phyloP scores from a whole-genome alignment of 2,113 vertebrate genomes.

The Cryptotis parvus region DNA sequence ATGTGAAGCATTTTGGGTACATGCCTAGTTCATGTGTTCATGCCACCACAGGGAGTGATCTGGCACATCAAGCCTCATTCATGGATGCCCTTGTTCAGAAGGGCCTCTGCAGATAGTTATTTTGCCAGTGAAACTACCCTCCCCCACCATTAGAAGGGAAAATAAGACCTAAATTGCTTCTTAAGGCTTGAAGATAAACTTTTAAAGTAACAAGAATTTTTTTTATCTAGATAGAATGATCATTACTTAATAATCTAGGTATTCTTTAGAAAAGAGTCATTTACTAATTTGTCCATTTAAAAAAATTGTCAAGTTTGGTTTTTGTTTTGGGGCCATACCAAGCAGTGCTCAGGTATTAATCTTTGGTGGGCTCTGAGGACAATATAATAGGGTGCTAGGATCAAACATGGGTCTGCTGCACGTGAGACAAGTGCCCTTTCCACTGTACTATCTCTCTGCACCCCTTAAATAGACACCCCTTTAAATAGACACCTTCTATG shows the following conservation, averaged over 20 bases:
- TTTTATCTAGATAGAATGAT: neutral
- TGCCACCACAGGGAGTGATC: neutral
- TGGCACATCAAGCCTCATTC: neutral
- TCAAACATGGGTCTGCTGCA: no score
- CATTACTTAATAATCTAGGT: neutral
- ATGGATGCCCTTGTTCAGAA: no score
- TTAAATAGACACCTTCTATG: neutral
- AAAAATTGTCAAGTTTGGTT: no score
- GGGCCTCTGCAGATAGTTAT: neutral
- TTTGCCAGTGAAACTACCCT: neutral
- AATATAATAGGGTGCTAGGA: no score
- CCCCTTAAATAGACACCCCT: neutral
- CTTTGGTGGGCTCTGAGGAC: no score
- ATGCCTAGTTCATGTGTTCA: neutral
- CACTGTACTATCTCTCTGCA: no score
- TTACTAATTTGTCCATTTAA: slow-evolving; percentile 12
- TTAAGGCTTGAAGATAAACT: neutral
- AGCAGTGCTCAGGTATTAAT: no score
- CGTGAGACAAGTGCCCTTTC: no score
- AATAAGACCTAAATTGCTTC: neutral
- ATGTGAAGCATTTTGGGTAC: neutral
- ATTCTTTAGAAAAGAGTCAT: slow-evolving; percentile 10
- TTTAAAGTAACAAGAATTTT: slow-evolving; percentile 28
- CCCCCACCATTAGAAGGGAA: neutral
- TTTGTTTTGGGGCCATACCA: no score